Evolutionary conservation across 2,797 vertebrate genomes (phyloP).

Genomic region (Valencia hispanica): DNA sequence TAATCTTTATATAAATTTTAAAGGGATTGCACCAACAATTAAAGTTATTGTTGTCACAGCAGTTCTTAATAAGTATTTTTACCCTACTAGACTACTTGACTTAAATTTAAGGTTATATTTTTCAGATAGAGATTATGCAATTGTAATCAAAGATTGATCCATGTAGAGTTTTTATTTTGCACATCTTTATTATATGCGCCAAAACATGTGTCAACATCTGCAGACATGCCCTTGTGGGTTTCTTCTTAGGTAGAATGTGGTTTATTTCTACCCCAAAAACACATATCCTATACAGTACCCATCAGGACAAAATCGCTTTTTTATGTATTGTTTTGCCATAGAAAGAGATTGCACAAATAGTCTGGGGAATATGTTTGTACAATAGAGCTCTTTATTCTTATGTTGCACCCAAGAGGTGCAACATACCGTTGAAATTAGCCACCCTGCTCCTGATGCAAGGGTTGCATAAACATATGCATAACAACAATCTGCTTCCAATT

Average conservation of each 20-base stretch:
- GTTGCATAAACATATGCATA: slow-evolving; percentile 2
- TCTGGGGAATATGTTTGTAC: slow-evolving; percentile 32
- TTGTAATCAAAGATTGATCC: not conserved
- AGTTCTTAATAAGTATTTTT: no score
- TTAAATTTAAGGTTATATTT: not conserved
- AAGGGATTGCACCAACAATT: no score
- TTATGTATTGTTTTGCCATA: slow-evolving; percentile 34
- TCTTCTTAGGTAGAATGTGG: no score
- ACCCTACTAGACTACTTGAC: no score
- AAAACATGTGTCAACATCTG: not conserved
- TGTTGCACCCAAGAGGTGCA: slow-evolving; percentile 32
- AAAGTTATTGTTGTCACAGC: no score
- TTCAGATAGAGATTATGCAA: not conserved
- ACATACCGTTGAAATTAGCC: slow-evolving; percentile 29
- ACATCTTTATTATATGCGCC: not conserved
- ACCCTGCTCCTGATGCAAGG: not conserved
- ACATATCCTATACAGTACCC: not conserved
- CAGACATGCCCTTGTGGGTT: not conserved
- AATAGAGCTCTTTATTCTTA: slow-evolving; percentile 28
- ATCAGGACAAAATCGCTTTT: not conserved
- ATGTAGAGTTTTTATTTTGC: not conserved
- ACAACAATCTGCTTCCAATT: slow-evolving; percentile 6
- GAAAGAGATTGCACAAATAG: slow-evolving; percentile 40
- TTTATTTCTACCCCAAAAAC: not conserved
- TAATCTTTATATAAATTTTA: no score